Base-by-base conservation (phyloP, 2,113 vertebrate genomes). In the Salminus brasiliensis region DNA sequence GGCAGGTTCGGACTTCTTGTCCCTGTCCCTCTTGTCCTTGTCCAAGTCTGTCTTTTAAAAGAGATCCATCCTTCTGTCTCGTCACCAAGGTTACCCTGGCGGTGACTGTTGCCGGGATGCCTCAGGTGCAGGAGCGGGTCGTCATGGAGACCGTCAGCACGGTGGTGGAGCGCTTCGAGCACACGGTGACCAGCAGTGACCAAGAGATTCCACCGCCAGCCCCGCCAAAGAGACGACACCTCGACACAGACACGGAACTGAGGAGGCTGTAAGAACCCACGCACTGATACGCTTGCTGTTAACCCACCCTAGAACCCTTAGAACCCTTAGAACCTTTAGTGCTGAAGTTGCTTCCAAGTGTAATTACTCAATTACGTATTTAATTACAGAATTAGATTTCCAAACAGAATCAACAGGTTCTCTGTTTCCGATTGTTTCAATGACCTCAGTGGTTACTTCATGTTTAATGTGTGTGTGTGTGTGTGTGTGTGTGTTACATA, bases 191-290 rank as follows among this genome's bases (percentile, higher is more conserved):
- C 52, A 15, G 89, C 76, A 18, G 47, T 0, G 89, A 91, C 81
- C 93, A 95, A 75, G 95, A 97, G 6, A 41, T 96, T 7, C 92
- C 89, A 0, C 93, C 93, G 4, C 95, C 96, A 0, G 94, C 96
- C 29, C 96, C 94, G 0, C 93, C 95, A 0, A 98, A 96, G 92
- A 98, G 94, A 91, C 94, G 94, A 34, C 94, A 97, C 90, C 83
- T 95, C 80, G 94, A 95, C 15, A 89, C 91, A 0, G 95, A 97
- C 15, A 66, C 71, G 0, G 96, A 96, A 89, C 90, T 91, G 75
- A 94, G 91, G 90, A 93, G 90, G 92, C 92, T 87, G 98, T 98
- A 92, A 92, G 95, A 83, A 43, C 55, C 45, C 34, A 70, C 68
- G 55, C 30, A 60, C 57, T 29, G 18, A 27, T 15, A 34, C 10